These are phyloP conservation scores for Drosophila rellima DNA, from an alignment of 2,888 invertebrate genomes.

Conservation along the genomic window DNA sequence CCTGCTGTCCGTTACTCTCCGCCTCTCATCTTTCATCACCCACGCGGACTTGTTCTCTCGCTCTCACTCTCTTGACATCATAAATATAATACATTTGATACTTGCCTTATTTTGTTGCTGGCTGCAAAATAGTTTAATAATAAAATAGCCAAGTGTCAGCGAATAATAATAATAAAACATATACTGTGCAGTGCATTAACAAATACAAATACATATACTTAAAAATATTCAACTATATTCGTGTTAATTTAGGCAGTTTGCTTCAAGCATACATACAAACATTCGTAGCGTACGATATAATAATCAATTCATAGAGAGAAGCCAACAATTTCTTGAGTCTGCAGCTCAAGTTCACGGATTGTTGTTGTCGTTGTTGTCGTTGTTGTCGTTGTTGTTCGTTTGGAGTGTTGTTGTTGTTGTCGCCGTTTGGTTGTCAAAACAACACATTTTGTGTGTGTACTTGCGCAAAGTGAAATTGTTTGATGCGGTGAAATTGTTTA, in stretches of 20 bases:
- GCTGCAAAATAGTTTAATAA: slow-evolving; percentile 39
- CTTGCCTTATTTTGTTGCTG: slow-evolving; percentile 52
- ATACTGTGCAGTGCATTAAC: slow-evolving; percentile 17
- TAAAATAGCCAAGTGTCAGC: slow-evolving; percentile 45
- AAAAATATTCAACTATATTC: background rate
- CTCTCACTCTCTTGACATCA: slow-evolving; percentile 53
- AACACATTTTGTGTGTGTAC: slow-evolving; percentile 43
- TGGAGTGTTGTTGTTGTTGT: slow-evolving; percentile 7
- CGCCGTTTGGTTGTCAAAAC: slow-evolving; percentile 67
- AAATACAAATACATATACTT: background rate
- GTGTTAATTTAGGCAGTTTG: background rate
- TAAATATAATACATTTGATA: slow-evolving; percentile 50
- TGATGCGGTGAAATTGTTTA: slow-evolving; percentile 44
- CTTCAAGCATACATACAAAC: background rate
- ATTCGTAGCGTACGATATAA: slow-evolving; percentile 1
- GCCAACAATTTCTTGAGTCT: slow-evolving; percentile 34
- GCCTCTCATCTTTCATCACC: slow-evolving; percentile 52
- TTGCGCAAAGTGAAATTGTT: slow-evolving; percentile 59
- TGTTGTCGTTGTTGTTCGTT: slow-evolving; percentile 1
- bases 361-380: slow-evolving; percentile 7
- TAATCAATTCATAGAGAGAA: slow-evolving; percentile 58
- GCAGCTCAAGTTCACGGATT: slow-evolving; percentile 70
- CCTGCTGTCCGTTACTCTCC: slow-evolving; percentile 17
- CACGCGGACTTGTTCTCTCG: slow-evolving; percentile 58
- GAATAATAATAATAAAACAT: slow-evolving; percentile 11